phyloP scores from a whole-genome alignment of 2,113 vertebrate genomes.

The Istiophorus platypterus region DNA sequence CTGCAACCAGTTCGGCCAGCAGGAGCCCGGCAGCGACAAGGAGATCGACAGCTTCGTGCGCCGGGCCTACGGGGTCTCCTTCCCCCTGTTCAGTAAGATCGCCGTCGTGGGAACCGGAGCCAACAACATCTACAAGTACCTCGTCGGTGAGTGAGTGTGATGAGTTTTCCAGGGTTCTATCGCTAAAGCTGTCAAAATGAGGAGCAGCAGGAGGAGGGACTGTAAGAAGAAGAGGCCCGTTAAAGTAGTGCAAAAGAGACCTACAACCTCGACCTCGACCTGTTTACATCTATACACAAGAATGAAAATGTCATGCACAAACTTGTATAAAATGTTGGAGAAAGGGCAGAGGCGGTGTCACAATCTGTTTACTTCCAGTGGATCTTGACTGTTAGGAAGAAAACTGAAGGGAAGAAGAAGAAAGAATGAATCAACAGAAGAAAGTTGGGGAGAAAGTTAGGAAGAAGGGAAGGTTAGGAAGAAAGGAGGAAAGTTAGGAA shows the following conservation, averaged over 20 bases:
- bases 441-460: too few relatives aligned
- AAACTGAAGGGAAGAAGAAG: too few relatives aligned
- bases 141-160: conserved; percentile 75
- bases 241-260: too few relatives aligned
- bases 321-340: neutral
- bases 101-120: conserved; percentile 89
- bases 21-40: conserved; percentile 93
- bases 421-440: neutral
- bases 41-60: conserved; percentile 96
- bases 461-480: neutral
- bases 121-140: conserved; percentile 94
- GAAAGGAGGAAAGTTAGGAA: neutral
- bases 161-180: neutral
- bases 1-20: conserved; percentile 98
- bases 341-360: neutral
- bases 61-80: conserved; percentile 90
- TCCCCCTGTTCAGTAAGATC: conserved; percentile 97
- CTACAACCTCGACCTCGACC: too few relatives aligned
- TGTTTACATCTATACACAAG: too few relatives aligned
- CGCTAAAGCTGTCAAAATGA: too few relatives aligned
- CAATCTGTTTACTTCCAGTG: neutral
- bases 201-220: too few relatives aligned
- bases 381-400: neutral
- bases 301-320: neutral
- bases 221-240: too few relatives aligned